Evolutionary conservation across 1,140 invertebrate species (phyloP).

Genomic region (Zophobas atratus): DNA sequence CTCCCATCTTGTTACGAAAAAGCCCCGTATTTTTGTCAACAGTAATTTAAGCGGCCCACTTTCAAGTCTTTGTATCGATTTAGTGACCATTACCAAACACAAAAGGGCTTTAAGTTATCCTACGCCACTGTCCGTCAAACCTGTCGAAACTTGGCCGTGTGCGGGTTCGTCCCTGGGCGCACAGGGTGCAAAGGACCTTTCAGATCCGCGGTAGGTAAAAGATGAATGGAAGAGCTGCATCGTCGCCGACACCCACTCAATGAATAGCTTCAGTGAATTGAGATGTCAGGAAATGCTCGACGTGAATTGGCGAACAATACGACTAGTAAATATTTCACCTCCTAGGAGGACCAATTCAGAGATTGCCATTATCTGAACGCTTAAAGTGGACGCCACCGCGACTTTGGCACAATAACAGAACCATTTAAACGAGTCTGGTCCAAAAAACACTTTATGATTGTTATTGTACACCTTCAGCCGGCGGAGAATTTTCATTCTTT

Average conservation of each 20-base stretch:
- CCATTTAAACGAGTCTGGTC: slow-evolving; percentile 42
- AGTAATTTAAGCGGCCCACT: neutral
- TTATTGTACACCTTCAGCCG: slow-evolving; percentile 51
- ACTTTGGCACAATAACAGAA: slow-evolving; percentile 41
- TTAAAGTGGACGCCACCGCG: slow-evolving; percentile 51
- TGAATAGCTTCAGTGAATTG: slow-evolving; percentile 53
- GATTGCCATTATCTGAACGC: slow-evolving; percentile 17
- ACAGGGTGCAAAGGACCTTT: slow-evolving; percentile 21
- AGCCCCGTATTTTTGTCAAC: neutral
- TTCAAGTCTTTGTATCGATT: no score
- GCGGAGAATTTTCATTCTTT: slow-evolving; percentile 39
- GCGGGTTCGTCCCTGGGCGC: neutral
- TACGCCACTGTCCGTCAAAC: slow-evolving; percentile 9
- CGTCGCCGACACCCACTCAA: slow-evolving; percentile 51
- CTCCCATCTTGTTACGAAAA: no score
- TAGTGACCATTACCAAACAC: neutral
- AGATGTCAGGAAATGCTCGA: slow-evolving; percentile 54
- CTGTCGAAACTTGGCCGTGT: slow-evolving; percentile 15
- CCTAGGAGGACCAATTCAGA: slow-evolving; percentile 44
- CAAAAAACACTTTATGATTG: slow-evolving; percentile 52
- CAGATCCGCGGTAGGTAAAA: slow-evolving; percentile 46
- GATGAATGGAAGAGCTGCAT: slow-evolving; percentile 47
- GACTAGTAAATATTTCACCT: slow-evolving; percentile 56
- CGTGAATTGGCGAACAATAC: slow-evolving; percentile 49
- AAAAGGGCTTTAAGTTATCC: neutral